Percentiles rank a stretch among this genome's conserved stretches.
Conservation (phyloP, 2,113 vertebrate genomes). For the Aplodontia rufa region DNA sequence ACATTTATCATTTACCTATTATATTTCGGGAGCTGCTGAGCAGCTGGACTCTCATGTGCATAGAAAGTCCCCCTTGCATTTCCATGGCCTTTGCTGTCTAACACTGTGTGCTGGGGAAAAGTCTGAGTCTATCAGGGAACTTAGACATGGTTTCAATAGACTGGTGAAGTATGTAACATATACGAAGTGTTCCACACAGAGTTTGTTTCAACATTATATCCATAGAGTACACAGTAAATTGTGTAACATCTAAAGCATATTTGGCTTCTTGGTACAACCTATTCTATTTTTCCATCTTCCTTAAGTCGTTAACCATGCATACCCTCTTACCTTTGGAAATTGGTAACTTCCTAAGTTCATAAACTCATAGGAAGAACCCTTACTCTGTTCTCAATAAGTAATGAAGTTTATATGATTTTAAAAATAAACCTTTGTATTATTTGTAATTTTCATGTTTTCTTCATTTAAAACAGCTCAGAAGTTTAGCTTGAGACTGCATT, state of each 20-base stretch:
- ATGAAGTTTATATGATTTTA: background rate
- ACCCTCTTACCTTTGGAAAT: background rate
- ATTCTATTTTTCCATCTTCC: background rate
- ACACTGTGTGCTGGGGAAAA: background rate
- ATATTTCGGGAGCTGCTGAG: background rate
- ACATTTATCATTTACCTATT: constrained; percentile 63
- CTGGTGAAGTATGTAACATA: background rate
- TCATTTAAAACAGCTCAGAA: background rate
- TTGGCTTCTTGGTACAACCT: background rate
- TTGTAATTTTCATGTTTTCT: background rate
- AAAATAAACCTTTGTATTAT: background rate
- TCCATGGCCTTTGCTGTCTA: background rate
- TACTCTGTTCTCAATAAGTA: background rate
- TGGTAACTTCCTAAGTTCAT: background rate
- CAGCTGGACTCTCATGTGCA: background rate
- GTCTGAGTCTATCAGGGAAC: background rate
- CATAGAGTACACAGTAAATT: background rate
- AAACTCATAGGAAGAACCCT: background rate
- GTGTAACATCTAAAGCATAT: background rate
- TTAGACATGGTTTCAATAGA: background rate
- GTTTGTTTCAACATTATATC: background rate
- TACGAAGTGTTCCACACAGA: background rate
- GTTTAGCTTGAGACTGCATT: background rate
- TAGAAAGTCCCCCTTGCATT: background rate
- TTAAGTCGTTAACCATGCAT: background rate